These are phyloP conservation scores for Osmoderma eremita DNA, from an alignment of 2,888 invertebrate genomes.

Conservation along the genomic window DNA sequence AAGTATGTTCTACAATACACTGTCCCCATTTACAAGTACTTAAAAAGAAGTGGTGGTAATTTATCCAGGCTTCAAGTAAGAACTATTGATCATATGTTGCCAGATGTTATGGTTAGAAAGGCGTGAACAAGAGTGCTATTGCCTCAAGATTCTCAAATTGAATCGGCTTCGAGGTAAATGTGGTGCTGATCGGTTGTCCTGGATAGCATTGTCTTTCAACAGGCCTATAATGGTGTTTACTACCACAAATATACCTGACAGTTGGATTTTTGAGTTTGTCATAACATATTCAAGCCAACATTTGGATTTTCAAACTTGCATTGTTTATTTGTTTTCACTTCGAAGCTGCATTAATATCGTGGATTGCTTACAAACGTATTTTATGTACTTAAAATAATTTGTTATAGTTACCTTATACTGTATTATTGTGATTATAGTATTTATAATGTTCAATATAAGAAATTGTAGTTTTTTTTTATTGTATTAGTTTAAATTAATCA, in stretches of 20 bases:
- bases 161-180: conserved; percentile 42
- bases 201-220: conserved; percentile 44
- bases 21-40: conserved; percentile 50
- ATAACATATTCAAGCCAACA: conserved; percentile 44
- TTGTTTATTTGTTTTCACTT: conserved; percentile 25
- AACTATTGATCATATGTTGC: conserved; percentile 50
- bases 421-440: conserved; percentile 25
- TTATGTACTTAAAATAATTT: conserved; percentile 28
- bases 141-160: conserved; percentile 48
- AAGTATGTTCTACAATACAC: conserved; percentile 49
- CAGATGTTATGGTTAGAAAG: conserved; percentile 48
- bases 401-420: conserved; percentile 15
- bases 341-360: conserved; percentile 21
- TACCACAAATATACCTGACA: conserved; percentile 48
- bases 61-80: conserved; percentile 47
- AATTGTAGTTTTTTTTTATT: not conserved
- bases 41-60: conserved; percentile 32
- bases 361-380: conserved; percentile 25
- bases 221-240: conserved; percentile 47
- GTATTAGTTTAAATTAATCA: not conserved
- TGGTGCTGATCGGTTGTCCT: conserved; percentile 28
- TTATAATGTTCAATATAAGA: conserved; percentile 28
- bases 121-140: conserved; percentile 48
- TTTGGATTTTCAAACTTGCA: conserved; percentile 35
- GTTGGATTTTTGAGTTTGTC: conserved; percentile 45